These are phyloP conservation scores for Platycercus adscitus DNA, from an alignment of 2,113 vertebrate genomes.

Conservation along the genomic window DNA sequence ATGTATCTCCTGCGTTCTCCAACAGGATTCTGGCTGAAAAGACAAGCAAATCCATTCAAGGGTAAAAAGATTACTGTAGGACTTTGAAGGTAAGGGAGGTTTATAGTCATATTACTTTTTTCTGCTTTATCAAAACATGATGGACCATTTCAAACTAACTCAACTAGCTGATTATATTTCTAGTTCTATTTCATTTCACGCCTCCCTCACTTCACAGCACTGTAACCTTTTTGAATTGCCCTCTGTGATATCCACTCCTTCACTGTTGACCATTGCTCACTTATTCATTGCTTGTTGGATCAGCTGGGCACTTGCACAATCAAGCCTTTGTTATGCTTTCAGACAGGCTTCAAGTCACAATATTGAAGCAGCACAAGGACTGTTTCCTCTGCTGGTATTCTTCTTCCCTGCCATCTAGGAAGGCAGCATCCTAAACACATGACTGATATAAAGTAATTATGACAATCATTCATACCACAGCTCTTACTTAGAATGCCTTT, in stretches of 20 bases:
- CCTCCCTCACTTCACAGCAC: constrained; percentile 50
- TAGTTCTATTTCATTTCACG: constrained; percentile 10
- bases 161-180: not conserved
- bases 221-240: constrained; percentile 60
- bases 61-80: not conserved
- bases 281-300: constrained; percentile 74
- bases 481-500: not conserved
- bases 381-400: constrained; percentile 59
- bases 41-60: not conserved
- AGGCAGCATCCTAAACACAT: not conserved
- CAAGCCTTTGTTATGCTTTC: constrained; percentile 65
- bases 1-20: not conserved
- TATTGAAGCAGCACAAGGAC: constrained; percentile 68
- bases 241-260: constrained; percentile 67
- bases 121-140: not conserved
- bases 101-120: not conserved
- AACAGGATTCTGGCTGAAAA: not conserved
- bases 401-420: constrained; percentile 26
- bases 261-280: constrained; percentile 68
- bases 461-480: not conserved
- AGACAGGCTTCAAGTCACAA: constrained; percentile 71
- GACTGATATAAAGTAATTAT: not conserved
- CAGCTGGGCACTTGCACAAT: constrained; percentile 72
- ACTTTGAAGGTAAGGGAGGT: not conserved
- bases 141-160: not conserved